These are phyloP conservation scores for Syrrhaptes paradoxus DNA, from an alignment of 2,113 vertebrate species.

Conservation along the genomic window DNA sequence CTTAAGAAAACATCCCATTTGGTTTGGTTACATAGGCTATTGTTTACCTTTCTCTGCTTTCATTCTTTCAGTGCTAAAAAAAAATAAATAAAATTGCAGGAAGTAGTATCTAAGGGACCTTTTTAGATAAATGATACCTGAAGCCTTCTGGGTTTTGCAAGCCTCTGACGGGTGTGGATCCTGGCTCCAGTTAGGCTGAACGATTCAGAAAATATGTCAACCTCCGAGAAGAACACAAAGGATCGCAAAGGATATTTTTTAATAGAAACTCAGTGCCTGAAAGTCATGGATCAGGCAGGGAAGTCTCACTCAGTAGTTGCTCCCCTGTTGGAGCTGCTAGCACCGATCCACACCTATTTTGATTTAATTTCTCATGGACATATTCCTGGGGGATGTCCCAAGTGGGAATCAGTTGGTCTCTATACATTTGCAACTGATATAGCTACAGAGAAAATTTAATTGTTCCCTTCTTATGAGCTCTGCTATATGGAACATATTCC, in stretches of 20 bases:
- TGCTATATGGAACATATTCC: neutral
- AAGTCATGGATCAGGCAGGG: neutral
- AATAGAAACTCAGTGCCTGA: neutral
- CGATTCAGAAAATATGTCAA: neutral
- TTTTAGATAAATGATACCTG: constrained; percentile 21
- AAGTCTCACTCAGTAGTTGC: neutral
- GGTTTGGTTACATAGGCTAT: neutral
- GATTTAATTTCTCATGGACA: neutral
- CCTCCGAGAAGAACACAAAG: neutral
- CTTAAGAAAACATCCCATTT: neutral
- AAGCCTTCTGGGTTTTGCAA: constrained; percentile 18
- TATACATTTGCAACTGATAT: neutral
- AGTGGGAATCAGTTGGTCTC: neutral
- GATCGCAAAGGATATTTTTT: neutral
- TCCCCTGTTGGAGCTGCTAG: neutral
- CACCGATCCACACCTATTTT: neutral
- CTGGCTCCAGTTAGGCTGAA: neutral
- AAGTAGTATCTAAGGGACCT: neutral
- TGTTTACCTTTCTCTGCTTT: neutral
- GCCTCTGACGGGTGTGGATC: neutral
- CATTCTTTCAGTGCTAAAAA: neutral
- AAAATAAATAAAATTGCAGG: neutral
- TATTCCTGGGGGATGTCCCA: neutral
- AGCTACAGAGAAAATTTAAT: neutral
- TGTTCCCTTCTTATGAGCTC: neutral